Base-by-base conservation (phyloP, 35 echinoderm and acorn worm genomes). In the Ophioderma brevispina region DNA sequence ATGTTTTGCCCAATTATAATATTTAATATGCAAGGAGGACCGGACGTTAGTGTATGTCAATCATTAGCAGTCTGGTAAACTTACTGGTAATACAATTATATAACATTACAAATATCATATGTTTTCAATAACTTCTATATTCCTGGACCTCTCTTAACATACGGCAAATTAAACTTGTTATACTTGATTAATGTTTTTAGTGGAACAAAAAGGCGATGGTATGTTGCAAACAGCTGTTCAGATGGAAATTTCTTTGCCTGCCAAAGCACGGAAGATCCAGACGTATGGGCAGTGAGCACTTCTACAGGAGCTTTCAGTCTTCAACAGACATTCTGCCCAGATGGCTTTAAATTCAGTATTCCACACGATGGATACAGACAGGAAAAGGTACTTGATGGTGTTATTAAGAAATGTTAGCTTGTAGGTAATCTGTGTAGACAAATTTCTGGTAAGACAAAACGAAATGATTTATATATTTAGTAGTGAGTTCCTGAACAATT, bases 301-400 rank as follows among this genome's bases (percentile, higher is more conserved):
- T 46, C 37, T 14, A 37, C 35, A 39, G 85, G 76, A 39, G 34
- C 92, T 23, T 95, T 81, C 36, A 70, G 33, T 31, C 31, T 78
- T 32, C 34, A 10, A 14, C 40, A 32, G 15, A 38, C 40, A 36
- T 81, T 37, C 10, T 96, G 94, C 40, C 91, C 91, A 81, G 41
- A 81, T 30, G 91, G 91, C 37, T 96, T 75, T 41, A 76, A 50
- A 0, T 96, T 96, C 80, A 92, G 91, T 63, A 59, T 93, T 38
- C 94, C 94, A 28, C 76, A 84, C 64, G 88, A 92, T 82, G 90
- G 94, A 23, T 96, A 81, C 52, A 75, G 81, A 52, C 87, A 90
- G 64, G 87, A 93, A 70, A 96, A 96, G 94, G 94, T 93, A 70
- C n/a, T n/a, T n/a, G n/a, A n/a, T n/a, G n/a, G n/a, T n/a, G n/a